Evolutionary conservation across 2,888 invertebrate genomes (phyloP).

Genomic region (Vesta saturnalis): DNA sequence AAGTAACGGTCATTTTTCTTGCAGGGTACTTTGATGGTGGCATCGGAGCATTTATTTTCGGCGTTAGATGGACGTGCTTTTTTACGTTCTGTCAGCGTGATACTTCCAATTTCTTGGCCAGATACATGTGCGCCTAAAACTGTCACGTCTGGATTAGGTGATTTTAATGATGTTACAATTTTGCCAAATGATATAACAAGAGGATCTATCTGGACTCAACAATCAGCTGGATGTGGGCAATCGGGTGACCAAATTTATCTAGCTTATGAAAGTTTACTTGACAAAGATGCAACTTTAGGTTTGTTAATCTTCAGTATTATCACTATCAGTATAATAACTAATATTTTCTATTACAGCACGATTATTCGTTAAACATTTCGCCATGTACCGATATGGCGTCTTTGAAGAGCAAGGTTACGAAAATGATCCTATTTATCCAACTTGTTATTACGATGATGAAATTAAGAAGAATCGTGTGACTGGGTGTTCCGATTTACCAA

Average conservation of each 20-base stretch:
- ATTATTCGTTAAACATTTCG: slow-evolving; percentile 70
- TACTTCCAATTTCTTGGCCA: slow-evolving; percentile 70
- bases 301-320: slow-evolving; percentile 10
- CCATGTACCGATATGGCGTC: slow-evolving; percentile 74
- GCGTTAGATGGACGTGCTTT: slow-evolving; percentile 68
- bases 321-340: neutral
- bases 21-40: slow-evolving; percentile 66
- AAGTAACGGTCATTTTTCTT: slow-evolving; percentile 46
- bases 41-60: slow-evolving; percentile 67
- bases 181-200: slow-evolving; percentile 65
- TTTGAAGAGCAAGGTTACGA: slow-evolving; percentile 73
- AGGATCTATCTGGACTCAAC: slow-evolving; percentile 70
- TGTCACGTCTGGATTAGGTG: slow-evolving; percentile 59
- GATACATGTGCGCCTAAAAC: slow-evolving; percentile 62
- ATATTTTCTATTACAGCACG: slow-evolving; percentile 50
- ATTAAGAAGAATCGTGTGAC: slow-evolving; percentile 60
- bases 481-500: slow-evolving; percentile 65
- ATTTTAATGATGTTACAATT: slow-evolving; percentile 65
- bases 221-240: slow-evolving; percentile 69
- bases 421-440: slow-evolving; percentile 68
- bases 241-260: slow-evolving; percentile 69
- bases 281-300: slow-evolving; percentile 57
- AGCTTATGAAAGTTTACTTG: slow-evolving; percentile 60
- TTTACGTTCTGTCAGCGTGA: slow-evolving; percentile 67
- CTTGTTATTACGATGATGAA: slow-evolving; percentile 64